These are phyloP conservation scores for Hirtodrosophila duncani DNA, from an alignment of 2,888 invertebrate genomes.

Conservation along the genomic window DNA sequence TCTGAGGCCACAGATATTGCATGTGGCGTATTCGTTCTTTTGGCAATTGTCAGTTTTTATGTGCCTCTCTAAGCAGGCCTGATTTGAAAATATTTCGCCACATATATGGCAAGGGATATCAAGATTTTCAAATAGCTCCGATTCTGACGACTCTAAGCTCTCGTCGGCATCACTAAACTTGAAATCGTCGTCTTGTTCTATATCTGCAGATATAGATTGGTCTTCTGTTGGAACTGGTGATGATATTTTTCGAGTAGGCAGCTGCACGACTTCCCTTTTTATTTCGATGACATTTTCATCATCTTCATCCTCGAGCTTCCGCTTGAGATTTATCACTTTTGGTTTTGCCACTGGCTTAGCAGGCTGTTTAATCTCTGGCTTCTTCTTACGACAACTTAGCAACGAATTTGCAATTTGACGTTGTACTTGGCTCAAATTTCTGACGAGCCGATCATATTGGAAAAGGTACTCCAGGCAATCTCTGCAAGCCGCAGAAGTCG, in stretches of 20 bases:
- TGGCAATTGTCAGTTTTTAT: constrained; percentile 58
- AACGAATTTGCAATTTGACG: constrained; percentile 56
- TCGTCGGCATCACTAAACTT: constrained; percentile 44
- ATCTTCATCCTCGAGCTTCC: too few relatives aligned
- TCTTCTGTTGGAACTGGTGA: constrained; percentile 8
- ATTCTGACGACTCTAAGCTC: constrained; percentile 41
- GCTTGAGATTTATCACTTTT: not conserved
- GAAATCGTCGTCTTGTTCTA: constrained; percentile 25
- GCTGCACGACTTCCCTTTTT: too few relatives aligned
- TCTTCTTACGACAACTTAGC: constrained; percentile 46
- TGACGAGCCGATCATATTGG: constrained; percentile 56
- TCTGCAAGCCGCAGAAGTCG: constrained; percentile 52
- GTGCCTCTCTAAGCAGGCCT: constrained; percentile 46
- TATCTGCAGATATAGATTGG: constrained; percentile 4
- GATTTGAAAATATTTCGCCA: constrained; percentile 54
- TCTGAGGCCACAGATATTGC: constrained; percentile 56
- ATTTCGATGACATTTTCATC: too few relatives aligned
- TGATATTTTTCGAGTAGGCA: not conserved
- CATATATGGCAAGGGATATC: constrained; percentile 60
- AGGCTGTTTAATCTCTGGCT: not conserved
- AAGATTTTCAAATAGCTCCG: constrained; percentile 19
- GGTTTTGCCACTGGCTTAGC: constrained; percentile 18
- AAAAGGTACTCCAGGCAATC: constrained; percentile 60
- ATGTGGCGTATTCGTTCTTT: constrained; percentile 51
- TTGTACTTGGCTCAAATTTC: constrained; percentile 57